Evolutionary conservation across 2,113 vertebrate genomes (phyloP), one percentile per base, ranked within the genome.

Genomic region (Albula goreensis): DNA sequence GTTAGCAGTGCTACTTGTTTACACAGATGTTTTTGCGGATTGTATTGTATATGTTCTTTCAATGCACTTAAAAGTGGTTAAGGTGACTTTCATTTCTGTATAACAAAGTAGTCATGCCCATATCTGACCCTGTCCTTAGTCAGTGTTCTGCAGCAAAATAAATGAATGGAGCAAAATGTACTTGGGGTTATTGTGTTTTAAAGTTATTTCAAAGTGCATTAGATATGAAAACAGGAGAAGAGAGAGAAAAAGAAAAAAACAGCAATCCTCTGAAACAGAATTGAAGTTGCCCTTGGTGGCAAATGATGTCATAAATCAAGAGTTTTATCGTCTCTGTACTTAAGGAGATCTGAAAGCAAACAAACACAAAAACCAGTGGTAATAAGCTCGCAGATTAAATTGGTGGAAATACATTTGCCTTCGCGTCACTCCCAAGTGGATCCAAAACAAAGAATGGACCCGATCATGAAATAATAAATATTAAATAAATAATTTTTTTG

Each of bases 341-440:
- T 95, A 92, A 96, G 90, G 92, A 95, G 87, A 94, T 94, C 93
- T 93, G 91, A 91, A 90, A 89, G 89, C 81, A 86, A 89, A 91
- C 93, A 95, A 95, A 85, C 48, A 78, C 90, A 90, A 95, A 95
- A 85, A 78, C 52, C 90, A 90, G 87, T 89, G 87, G 92, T 96
- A 96, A 97, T 97, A 96, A 96, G 91, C 88, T 90, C 91, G 88
- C 91, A 94, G 93, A 96, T 95, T 95, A 91, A 95, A 93, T 90
- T 89, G 74, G 88, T 90, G 93, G 90, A 95, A 96, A 94, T 94
- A 84, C 91, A 92, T 94, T 94, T 91, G 91, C 89, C 91, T 95
- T 92, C 94, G 91, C 91, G 87, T 91, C 90, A 87, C 88, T 95
- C 90, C 90, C 91, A 91, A 93, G 93, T 66, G 94, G 81, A 89